Percentiles rank a stretch among this genome's conserved stretches.
Conservation (phyloP, 2,113 vertebrate genomes). For the Cheilinus undulatus region DNA sequence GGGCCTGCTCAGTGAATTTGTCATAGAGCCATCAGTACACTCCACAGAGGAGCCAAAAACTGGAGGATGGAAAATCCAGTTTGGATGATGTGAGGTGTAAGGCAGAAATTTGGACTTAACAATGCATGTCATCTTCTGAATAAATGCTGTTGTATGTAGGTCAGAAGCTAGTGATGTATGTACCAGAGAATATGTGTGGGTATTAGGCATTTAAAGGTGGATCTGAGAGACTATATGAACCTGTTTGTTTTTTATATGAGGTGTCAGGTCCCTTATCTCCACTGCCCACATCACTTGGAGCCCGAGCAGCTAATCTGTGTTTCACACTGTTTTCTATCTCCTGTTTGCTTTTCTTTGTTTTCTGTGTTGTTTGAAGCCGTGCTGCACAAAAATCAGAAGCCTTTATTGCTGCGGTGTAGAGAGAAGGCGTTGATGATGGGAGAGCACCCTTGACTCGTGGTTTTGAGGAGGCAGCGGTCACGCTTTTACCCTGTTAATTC, state of each 20-base stretch:
- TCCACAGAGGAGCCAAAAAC: conserved; percentile 34
- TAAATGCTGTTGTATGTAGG: conserved; percentile 23
- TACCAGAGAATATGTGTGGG: not conserved
- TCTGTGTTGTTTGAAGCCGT: conserved; percentile 19
- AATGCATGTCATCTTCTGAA: conserved; percentile 23
- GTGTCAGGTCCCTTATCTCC: not conserved
- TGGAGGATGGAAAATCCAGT: conserved; percentile 36
- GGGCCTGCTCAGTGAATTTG: conserved; percentile 51
- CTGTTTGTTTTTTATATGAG: conserved; percentile 14
- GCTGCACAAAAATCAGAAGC: conserved; percentile 39
- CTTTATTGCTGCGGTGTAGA: conserved; percentile 56
- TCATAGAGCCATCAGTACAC: conserved; percentile 48
- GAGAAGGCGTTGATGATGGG: conserved; percentile 65
- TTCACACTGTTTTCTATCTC: conserved; percentile 19
- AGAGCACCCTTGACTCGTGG: conserved; percentile 74
- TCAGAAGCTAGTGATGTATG: conserved; percentile 4
- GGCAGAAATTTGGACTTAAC: conserved; percentile 37
- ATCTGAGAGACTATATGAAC: too few relatives aligned
- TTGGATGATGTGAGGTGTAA: conserved; percentile 40
- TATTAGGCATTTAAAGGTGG: not conserved
- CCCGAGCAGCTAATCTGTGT: not conserved
- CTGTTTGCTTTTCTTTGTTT: conserved; percentile 32
- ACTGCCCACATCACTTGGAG: conserved; percentile 13
- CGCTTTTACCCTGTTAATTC: conserved; percentile 80
- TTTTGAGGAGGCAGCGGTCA: conserved; percentile 79